Evolutionary conservation across 2,797 vertebrate species (phyloP).

Genomic region (Semotilus atromaculatus): DNA sequence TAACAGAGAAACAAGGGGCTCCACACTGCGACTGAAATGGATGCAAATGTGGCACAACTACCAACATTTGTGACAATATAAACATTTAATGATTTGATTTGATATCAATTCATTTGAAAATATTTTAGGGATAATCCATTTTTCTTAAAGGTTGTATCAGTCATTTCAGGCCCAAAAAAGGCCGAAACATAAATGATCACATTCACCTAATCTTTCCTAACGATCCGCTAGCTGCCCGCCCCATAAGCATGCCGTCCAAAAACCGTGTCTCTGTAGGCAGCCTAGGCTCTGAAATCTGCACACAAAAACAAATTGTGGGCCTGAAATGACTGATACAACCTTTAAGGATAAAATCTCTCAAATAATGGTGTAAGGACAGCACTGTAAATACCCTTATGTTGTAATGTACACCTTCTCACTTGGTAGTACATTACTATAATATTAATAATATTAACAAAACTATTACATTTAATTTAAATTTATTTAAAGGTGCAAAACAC

Average conservation of each 20-base stretch:
- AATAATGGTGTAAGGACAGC: neutral
- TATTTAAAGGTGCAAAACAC: no score
- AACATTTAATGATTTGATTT: neutral
- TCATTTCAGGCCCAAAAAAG: no score
- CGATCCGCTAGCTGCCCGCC: no score
- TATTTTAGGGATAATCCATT: neutral
- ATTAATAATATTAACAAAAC: neutral
- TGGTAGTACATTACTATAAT: neutral
- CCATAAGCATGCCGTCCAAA: no score
- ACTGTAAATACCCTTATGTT: neutral
- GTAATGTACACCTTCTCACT: neutral
- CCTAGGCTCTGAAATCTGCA: no score
- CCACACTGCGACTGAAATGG: neutral
- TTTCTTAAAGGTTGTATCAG: no score
- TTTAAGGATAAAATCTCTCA: neutral
- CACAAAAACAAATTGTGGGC: no score
- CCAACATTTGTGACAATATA: neutral
- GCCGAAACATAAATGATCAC: no score
- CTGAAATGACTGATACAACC: no score
- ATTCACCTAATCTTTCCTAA: no score
- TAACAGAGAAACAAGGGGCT: conserved; percentile 14
- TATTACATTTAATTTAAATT: neutral
- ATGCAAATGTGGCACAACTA: neutral
- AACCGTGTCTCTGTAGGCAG: no score
- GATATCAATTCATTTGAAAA: neutral